Evolutionary conservation across 2,797 vertebrate genomes (phyloP).

Genomic region (Chrysocyon brachyurus): DNA sequence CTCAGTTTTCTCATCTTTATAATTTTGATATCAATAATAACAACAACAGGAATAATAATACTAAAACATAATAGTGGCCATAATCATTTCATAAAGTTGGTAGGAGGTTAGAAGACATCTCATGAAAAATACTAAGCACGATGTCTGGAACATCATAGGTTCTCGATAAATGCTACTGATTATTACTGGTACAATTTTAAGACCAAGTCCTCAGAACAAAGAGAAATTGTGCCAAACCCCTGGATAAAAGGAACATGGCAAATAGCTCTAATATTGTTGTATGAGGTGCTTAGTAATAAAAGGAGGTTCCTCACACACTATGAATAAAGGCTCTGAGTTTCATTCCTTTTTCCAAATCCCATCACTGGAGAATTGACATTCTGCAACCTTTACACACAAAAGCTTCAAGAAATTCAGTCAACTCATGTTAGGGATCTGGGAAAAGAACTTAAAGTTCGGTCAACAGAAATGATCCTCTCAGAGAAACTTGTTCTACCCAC

Average conservation of each 20-base stretch:
- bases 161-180: conserved; percentile 5
- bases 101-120: neutral
- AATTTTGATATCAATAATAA: neutral
- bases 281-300: conserved; percentile 43
- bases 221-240: conserved; percentile 29
- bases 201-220: neutral
- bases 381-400: conserved; percentile 64
- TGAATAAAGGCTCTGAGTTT: conserved; percentile 59
- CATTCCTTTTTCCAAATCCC: conserved; percentile 55
- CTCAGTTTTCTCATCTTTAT: neutral
- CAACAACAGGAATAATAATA: neutral
- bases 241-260: neutral
- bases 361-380: conserved; percentile 67
- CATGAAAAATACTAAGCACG: neutral
- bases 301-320: neutral
- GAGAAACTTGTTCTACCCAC: conserved; percentile 51
- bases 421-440: conserved; percentile 63
- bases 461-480: conserved; percentile 65
- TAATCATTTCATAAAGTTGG: neutral
- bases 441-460: conserved; percentile 66
- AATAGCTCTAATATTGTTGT: neutral
- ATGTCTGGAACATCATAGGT: neutral
- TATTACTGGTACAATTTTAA: neutral
- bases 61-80: neutral
- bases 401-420: conserved; percentile 61